Evolutionary conservation across 1,140 invertebrate genomes (phyloP).

Genomic region (Heliconius congener): DNA sequence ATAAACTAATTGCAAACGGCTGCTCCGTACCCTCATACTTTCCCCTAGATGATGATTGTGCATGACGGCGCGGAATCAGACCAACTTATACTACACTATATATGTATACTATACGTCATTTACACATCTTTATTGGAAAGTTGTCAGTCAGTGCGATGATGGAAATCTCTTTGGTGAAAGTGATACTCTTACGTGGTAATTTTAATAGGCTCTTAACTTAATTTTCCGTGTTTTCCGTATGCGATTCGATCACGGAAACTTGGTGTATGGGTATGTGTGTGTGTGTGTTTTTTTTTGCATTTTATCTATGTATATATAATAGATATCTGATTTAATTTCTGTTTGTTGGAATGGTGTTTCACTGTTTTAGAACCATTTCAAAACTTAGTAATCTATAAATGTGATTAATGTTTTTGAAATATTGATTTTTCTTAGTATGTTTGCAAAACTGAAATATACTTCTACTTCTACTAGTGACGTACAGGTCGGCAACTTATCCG

Average conservation of each 20-base stretch:
- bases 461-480: too few relatives aligned
- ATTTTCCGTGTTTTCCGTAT: slow-evolving; percentile 51
- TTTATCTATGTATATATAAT: too few relatives aligned
- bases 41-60: slow-evolving; percentile 52
- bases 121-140: slow-evolving; percentile 69
- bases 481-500: too few relatives aligned
- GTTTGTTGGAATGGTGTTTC: too few relatives aligned
- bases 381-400: too few relatives aligned
- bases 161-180: slow-evolving; percentile 67
- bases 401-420: too few relatives aligned
- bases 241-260: slow-evolving; percentile 42
- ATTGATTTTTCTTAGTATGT: too few relatives aligned
- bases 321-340: too few relatives aligned
- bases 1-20: neutral
- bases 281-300: neutral
- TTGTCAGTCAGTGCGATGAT: slow-evolving; percentile 60
- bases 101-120: slow-evolving; percentile 29
- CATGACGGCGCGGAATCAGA: slow-evolving; percentile 58
- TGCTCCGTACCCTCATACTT: slow-evolving; percentile 19
- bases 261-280: neutral
- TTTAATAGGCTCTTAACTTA: slow-evolving; percentile 15
- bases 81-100: slow-evolving; percentile 49
- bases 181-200: slow-evolving; percentile 35
- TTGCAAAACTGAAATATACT: too few relatives aligned
- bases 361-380: too few relatives aligned